Percentiles rank a stretch among this genome's conserved stretches.
Evolutionary conservation across 2,888 invertebrate species (phyloP).

Genomic region (Morpho helenor): DNA sequence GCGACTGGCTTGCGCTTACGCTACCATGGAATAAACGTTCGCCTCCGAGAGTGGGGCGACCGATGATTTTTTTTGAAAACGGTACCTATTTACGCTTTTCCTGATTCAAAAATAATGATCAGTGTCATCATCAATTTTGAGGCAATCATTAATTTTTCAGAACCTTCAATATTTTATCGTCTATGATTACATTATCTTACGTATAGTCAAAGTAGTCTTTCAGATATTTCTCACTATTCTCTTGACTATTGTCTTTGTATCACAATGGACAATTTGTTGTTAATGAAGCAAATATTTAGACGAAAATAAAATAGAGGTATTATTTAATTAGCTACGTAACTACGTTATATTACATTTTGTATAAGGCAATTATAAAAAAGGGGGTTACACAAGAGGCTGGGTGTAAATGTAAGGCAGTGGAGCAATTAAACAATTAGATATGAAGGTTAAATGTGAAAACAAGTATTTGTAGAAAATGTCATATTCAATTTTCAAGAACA

Average conservation of each 20-base stretch:
- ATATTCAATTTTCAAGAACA: no score
- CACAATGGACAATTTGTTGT: neutral
- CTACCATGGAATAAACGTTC: slow-evolving; percentile 65
- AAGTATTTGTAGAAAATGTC: neutral
- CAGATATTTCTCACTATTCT: slow-evolving; percentile 4
- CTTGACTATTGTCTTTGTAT: neutral
- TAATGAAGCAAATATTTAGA: neutral
- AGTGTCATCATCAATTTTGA: neutral
- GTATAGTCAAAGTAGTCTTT: slow-evolving; percentile 1
- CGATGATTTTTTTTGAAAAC: slow-evolving; percentile 28
- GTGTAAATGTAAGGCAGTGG: neutral
- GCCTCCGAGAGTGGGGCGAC: slow-evolving; percentile 60
- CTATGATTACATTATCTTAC: neutral
- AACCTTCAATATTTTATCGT: neutral
- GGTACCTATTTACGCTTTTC: slow-evolving; percentile 22
- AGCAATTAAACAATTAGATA: slow-evolving; percentile 1
- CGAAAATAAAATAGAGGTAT: neutral
- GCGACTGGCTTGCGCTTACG: slow-evolving; percentile 53
- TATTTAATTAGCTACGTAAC: slow-evolving; percentile 1
- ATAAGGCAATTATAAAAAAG: no score
- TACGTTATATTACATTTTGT: slow-evolving; percentile 1
- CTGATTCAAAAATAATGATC: slow-evolving; percentile 14
- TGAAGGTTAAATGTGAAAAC: slow-evolving; percentile 3
- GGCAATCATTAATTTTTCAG: no score
- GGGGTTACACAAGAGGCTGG: neutral